phyloP scores from a whole-genome alignment of 1,140 invertebrate species.

The Aphaenogaster ashmeadi region DNA sequence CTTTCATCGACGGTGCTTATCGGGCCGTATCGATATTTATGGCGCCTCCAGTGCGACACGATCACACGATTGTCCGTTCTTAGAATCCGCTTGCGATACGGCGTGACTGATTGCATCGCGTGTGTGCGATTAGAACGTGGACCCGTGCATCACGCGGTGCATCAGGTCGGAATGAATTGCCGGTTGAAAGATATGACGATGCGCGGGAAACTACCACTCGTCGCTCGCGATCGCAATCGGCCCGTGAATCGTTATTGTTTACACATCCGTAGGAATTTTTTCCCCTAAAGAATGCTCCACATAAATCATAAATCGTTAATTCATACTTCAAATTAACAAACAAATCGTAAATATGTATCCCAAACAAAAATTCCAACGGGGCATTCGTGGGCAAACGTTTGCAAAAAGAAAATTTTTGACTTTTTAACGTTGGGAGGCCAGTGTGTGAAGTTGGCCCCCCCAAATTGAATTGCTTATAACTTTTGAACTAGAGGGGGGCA shows the following conservation, averaged over 20 bases:
- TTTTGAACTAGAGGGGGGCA: too few species aligned
- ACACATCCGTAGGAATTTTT: constrained; percentile 11
- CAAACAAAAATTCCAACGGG: too few species aligned
- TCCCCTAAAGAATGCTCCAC: not conserved
- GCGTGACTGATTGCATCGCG: constrained; percentile 27
- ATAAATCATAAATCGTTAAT: not conserved
- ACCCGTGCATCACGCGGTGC: constrained; percentile 4
- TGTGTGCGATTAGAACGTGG: constrained; percentile 4
- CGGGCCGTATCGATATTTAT: constrained; percentile 33
- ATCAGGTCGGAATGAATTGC: constrained; percentile 41
- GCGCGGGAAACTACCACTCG: not conserved
- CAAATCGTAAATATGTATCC: too few species aligned
- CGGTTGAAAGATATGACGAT: not conserved
- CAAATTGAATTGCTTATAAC: too few species aligned
- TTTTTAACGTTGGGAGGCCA: too few species aligned
- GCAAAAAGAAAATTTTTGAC: too few species aligned
- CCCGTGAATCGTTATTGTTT: constrained; percentile 21
- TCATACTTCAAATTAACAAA: not conserved
- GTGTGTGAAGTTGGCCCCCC: too few species aligned
- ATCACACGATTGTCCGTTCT: constrained; percentile 22
- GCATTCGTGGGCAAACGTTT: too few species aligned
- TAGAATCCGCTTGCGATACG: not conserved
- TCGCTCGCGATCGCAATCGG: constrained; percentile 1
- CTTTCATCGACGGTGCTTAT: not conserved
- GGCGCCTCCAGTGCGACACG: constrained; percentile 3